Percentiles rank a stretch among this genome's conserved stretches.
These are phyloP conservation scores for Papilio glaucus DNA, from an alignment of 1,140 invertebrate species.

Conservation along the genomic window DNA sequence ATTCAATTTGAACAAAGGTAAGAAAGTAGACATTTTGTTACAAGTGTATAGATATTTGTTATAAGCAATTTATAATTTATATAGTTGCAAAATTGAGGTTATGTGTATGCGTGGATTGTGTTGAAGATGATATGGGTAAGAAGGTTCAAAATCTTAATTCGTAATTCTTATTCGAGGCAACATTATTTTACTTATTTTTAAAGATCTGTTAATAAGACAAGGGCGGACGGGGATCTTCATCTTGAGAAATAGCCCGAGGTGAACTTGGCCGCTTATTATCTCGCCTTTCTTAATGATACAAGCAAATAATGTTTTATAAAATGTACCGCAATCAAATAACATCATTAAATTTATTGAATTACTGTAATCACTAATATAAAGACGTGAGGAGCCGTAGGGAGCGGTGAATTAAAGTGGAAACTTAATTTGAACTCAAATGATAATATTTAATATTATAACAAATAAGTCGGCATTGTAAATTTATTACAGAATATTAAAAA, in stretches of 20 bases:
- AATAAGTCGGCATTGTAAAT: no score
- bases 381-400: no score
- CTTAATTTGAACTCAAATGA: no score
- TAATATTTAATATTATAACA: no score
- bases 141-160: neutral
- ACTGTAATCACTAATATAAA: no score
- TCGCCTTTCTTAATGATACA: constrained; percentile 1
- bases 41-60: constrained; percentile 37
- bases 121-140: neutral
- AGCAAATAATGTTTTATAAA: neutral
- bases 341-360: neutral
- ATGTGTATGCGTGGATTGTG: no score
- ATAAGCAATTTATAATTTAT: constrained; percentile 41
- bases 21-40: constrained; percentile 41
- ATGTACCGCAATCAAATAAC: neutral
- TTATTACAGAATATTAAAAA: no score
- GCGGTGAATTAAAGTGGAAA: neutral
- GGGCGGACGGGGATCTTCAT: neutral
- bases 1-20: constrained; percentile 54
- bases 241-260: constrained; percentile 1
- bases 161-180: neutral
- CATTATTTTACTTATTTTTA: neutral
- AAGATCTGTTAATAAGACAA: neutral
- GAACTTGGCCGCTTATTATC: constrained; percentile 6
- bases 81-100: no score